phyloP scores from a whole-genome alignment of 2,113 vertebrate species.

The Clarias gariepinus region DNA sequence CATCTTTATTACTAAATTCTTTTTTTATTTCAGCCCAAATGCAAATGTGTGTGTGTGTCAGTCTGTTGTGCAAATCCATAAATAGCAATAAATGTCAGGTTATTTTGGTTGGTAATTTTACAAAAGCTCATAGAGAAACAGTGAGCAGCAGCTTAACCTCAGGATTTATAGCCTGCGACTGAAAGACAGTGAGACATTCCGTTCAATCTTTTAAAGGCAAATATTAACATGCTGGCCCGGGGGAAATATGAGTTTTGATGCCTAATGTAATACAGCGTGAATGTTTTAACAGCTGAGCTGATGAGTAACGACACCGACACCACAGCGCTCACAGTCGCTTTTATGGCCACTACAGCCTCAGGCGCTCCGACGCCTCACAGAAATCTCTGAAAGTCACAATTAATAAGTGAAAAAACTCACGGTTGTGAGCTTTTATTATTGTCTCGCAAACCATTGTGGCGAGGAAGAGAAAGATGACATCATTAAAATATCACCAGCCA shows the following conservation, averaged over 20 bases:
- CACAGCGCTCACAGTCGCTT: no score
- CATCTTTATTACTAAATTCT: not conserved
- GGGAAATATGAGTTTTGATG: not conserved
- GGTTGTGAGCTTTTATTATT: not conserved
- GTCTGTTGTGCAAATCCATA: not conserved
- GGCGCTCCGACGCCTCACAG: not conserved
- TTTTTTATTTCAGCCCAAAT: not conserved
- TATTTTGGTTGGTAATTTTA: constrained; percentile 23
- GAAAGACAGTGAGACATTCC: not conserved
- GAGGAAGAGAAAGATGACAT: not conserved
- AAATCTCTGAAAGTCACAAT: not conserved
- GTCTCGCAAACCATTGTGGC: not conserved
- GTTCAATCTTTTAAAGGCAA: not conserved
- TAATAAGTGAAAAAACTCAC: not conserved
- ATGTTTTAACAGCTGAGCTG: not conserved
- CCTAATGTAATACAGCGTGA: not conserved
- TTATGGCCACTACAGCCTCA: not conserved
- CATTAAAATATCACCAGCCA: not conserved
- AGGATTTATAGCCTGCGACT: not conserved
- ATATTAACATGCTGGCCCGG: not conserved
- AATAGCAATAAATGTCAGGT: not conserved
- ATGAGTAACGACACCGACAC: not conserved
- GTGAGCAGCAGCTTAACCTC: not conserved
- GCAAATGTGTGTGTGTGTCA: not conserved
- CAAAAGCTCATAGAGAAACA: not conserved